Percentiles rank a stretch among this genome's conserved stretches.
These are phyloP conservation scores for Suillia variegata DNA, from an alignment of 2,888 invertebrate species.

Conservation along the genomic window DNA sequence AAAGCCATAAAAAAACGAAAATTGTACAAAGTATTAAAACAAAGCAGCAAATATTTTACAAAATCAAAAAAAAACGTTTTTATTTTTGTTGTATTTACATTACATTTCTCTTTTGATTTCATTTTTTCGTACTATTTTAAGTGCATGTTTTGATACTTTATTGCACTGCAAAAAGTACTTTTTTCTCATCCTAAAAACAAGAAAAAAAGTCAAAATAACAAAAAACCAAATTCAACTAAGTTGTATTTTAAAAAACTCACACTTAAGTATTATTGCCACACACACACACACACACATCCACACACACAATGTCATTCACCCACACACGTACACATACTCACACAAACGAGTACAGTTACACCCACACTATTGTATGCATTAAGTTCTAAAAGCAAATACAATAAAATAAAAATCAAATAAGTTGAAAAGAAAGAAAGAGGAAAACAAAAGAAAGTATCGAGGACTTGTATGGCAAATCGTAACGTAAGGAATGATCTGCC, in stretches of 20 bases:
- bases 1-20: too few relatives aligned
- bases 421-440: neutral
- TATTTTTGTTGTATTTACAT: too few relatives aligned
- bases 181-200: neutral
- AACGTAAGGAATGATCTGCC: neutral
- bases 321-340: neutral
- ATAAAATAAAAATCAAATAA: conserved; percentile 2
- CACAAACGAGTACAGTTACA: too few relatives aligned
- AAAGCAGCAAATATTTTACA: too few relatives aligned
- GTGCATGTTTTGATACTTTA: conserved; percentile 6
- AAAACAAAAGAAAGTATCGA: conserved; percentile 11
- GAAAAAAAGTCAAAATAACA: neutral
- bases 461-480: conserved; percentile 19
- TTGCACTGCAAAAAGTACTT: conserved; percentile 7
- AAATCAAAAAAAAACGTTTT: too few relatives aligned
- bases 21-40: too few relatives aligned
- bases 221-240: neutral
- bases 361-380: too few relatives aligned
- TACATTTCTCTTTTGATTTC: too few relatives aligned
- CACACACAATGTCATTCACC: neutral
- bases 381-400: conserved; percentile 3
- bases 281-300: neutral
- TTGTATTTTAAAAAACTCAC: neutral
- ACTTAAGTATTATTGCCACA: conserved; percentile 9
- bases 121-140: conserved; percentile 4